Evolutionary conservation across 2,797 vertebrate genomes (phyloP), one percentile per base, ranked within the genome.

Genomic region (Petrocephalus schoutedeni): DNA sequence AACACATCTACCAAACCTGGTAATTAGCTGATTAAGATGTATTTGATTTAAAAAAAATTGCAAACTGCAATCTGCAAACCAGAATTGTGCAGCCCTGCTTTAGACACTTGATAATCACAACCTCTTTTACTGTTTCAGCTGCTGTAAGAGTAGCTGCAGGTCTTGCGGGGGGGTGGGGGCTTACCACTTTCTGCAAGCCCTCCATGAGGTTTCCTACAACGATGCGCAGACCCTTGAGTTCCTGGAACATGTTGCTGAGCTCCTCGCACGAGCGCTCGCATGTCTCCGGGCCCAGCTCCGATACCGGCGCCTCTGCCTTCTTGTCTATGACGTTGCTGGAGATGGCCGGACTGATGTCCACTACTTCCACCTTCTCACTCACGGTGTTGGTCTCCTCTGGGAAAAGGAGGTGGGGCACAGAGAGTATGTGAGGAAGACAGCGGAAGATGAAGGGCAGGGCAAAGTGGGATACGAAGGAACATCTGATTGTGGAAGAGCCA

Each of bases 211-310:
- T 97, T 89, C 96, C 97, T 88, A 99, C 97, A 3, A 99, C 91
- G 0, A 97, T 94, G 0, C 97, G 97, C 1, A 99, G 95, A 53
- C 98, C 97, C 0, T 97, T 97, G 74, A 99, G 97, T 92, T 99
- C 98, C 0, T 96, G 96, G 91, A 98, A 96, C 97, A 99, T 97
- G 2, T 93, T 95, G 89, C 96, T 96, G 57, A 99, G 95, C 87
- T 99, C 98, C 89, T 98, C 97, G 0, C 98, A 99, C 84, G 98
- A 99, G 10, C 95, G 97, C 80, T 98, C 97, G 1, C 98, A 99
- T 93, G 98, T 97, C 9, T 97, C 97, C 0, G 93, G 88, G 10
- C 94, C 93, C 14, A 89, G 1, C 9, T 97, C 97, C 0, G 93
- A 89, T 14, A 94, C 93, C 7, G 89, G 1, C 89, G 94, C 94